Evolutionary conservation across 2,113 vertebrate species (phyloP).

Genomic region (Chamaetylas fuelleborni): DNA sequence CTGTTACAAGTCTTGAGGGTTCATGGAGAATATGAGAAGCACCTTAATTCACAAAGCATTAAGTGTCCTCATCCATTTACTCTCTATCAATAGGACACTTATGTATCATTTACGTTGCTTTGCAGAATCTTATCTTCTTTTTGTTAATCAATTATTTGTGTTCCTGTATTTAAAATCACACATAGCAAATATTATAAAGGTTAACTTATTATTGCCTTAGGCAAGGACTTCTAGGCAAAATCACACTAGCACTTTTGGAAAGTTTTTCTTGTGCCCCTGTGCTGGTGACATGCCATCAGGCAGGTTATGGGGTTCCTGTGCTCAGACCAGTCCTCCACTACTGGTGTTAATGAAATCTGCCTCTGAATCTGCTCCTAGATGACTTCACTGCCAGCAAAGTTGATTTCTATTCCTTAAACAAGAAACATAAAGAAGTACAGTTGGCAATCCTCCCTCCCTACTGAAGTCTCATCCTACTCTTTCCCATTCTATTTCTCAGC

Average conservation of each 20-base stretch:
- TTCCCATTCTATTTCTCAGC: not conserved
- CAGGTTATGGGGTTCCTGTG: not conserved
- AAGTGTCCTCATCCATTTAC: not conserved
- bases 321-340: not conserved
- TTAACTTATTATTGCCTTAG: not conserved
- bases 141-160: not conserved
- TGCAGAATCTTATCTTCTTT: not conserved
- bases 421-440: not conserved
- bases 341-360: not conserved
- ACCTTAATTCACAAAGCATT: not conserved
- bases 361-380: not conserved
- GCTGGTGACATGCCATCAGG: accelerated
- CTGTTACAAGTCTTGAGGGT: not conserved
- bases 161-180: not conserved
- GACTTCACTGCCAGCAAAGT: not conserved
- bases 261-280: not conserved
- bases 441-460: not conserved
- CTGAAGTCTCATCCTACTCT: not conserved
- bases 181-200: not conserved
- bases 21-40: not conserved
- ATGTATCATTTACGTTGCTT: accelerated
- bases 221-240: not conserved
- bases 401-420: not conserved
- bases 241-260: not conserved
- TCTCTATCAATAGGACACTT: not conserved